phyloP scores from a whole-genome alignment of 2,113 vertebrate species.

The Zosterops lateralis region DNA sequence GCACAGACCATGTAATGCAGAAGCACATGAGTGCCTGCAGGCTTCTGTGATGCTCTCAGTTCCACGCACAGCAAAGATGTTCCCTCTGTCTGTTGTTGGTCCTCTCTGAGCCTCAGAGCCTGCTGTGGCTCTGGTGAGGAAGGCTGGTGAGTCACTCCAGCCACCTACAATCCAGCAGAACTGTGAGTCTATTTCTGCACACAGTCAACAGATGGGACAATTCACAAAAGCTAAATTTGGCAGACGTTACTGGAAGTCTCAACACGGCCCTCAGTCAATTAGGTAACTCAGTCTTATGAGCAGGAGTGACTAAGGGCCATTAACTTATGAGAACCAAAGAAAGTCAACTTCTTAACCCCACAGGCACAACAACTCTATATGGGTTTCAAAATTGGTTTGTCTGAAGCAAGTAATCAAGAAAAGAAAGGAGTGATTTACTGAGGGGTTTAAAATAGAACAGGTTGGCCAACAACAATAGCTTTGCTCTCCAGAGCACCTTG shows the following conservation, averaged over 20 bases:
- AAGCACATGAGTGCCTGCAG: background rate
- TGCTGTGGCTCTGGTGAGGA: background rate
- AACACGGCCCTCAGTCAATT: background rate
- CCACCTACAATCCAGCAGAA: background rate
- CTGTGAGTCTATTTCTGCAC: background rate
- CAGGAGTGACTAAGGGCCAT: background rate
- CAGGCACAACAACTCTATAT: background rate
- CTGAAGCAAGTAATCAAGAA: slow-evolving; percentile 14
- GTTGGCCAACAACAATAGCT: background rate
- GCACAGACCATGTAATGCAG: no score
- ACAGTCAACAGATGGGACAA: background rate
- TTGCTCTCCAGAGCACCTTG: background rate
- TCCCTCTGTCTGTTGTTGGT: background rate
- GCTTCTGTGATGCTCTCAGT: background rate
- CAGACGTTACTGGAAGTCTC: background rate
- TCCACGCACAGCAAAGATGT: background rate
- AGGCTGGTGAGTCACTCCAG: slow-evolving; percentile 6
- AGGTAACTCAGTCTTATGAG: background rate
- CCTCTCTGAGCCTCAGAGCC: background rate
- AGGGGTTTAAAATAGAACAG: background rate
- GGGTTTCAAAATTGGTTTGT: slow-evolving; percentile 3
- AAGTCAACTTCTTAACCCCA: background rate
- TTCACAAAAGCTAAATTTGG: slow-evolving; percentile 4
- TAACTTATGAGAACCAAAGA: background rate
- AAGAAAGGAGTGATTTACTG: slow-evolving; percentile 2